A percentile compares a stretch with the other conserved stretches of the same genome.
Conservation (phyloP, 37 sponge, comb jelly and placozoan species). For the Oopsacas minuta region DNA sequence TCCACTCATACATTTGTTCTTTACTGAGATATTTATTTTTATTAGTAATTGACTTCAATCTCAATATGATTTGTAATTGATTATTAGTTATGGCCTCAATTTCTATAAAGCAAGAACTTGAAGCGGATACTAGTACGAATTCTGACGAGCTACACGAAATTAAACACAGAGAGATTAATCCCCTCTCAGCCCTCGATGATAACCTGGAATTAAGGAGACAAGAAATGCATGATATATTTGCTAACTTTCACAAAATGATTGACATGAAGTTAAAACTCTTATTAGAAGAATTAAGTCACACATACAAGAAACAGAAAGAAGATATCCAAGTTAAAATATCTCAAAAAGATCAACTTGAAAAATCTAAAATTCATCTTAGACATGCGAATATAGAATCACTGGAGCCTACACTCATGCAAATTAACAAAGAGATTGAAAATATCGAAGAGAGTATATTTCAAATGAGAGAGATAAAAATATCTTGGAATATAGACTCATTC, state of each 20-base stretch:
- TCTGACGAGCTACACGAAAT: background rate
- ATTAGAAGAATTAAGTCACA: conserved; percentile 2
- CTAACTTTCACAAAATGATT: conserved; percentile 6
- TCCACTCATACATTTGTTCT: too few species aligned
- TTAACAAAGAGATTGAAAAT: background rate
- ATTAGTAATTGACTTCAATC: background rate
- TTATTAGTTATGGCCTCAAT: background rate
- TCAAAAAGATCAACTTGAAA: conserved; percentile 13
- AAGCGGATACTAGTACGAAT: background rate
- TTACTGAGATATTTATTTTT: background rate
- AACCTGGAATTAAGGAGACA: background rate
- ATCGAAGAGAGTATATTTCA: conserved; percentile 12
- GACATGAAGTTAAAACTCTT: background rate
- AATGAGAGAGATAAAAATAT: background rate
- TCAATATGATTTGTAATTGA: background rate
- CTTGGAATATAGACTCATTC: background rate
- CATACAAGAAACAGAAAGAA: background rate
- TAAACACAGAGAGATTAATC: background rate
- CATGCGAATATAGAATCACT: conserved; percentile 4
- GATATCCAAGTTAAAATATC: background rate
- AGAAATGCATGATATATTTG: background rate
- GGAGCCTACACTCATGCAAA: conserved; percentile 8
- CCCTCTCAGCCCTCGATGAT: background rate
- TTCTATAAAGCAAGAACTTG: background rate
- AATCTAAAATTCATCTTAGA: background rate